A percentile compares a stretch with the other conserved stretches of the same genome.
phyloP scores from a whole-genome alignment of 1,140 invertebrate species.

The Andricus grossulariae region DNA sequence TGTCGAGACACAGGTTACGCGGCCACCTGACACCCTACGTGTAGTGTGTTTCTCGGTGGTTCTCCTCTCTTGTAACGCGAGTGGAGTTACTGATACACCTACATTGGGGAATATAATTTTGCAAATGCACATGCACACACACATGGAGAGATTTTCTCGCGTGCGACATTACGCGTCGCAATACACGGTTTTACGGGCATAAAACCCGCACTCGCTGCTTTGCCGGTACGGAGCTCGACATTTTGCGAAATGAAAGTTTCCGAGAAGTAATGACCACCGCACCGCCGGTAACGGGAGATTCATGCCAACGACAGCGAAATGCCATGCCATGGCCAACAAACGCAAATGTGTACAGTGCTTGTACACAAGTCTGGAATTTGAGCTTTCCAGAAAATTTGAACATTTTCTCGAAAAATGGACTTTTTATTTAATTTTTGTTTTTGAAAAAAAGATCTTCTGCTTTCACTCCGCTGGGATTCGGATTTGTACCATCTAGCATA shows the following conservation, averaged over 20 bases:
- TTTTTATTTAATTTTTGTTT: too few relatives aligned
- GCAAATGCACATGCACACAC: constrained; percentile 21
- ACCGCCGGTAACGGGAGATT: constrained; percentile 40
- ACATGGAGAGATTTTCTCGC: not conserved
- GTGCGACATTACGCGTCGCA: constrained; percentile 32
- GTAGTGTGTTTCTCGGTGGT: constrained; percentile 35
- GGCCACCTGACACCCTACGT: constrained; percentile 48
- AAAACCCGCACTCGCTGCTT: not conserved
- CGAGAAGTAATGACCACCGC: constrained; percentile 32
- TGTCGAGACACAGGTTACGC: constrained; percentile 47
- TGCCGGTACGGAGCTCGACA: constrained; percentile 32
- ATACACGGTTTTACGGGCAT: constrained; percentile 37
- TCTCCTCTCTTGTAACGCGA: constrained; percentile 49
- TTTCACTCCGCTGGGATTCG: too few relatives aligned
- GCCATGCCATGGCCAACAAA: constrained; percentile 6
- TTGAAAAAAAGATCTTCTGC: too few relatives aligned
- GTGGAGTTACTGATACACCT: constrained; percentile 32
- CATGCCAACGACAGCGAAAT: constrained; percentile 23
- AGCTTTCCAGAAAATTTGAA: constrained; percentile 1
- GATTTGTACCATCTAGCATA: too few relatives aligned
- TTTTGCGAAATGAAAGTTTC: constrained; percentile 44
- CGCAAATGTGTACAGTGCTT: constrained; percentile 16
- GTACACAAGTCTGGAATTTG: not conserved
- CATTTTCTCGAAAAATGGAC: too few relatives aligned
- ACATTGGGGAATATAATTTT: constrained; percentile 18